Percentiles rank a stretch among this genome's conserved stretches.
Conservation (phyloP, 2,888 invertebrate species). For the Phengaris arion region DNA sequence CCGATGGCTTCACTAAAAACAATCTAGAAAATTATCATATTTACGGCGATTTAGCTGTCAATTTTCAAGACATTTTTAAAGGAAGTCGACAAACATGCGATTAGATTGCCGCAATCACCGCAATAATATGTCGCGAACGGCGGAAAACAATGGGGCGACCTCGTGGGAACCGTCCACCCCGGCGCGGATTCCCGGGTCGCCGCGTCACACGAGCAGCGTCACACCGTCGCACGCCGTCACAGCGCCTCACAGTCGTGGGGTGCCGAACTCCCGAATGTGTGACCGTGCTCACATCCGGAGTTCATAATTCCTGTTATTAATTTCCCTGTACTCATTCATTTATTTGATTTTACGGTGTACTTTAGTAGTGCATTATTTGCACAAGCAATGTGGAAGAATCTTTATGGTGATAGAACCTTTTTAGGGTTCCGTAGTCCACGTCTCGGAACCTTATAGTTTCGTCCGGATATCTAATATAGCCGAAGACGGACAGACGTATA, state of each 20-base stretch:
- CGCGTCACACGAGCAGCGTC: constrained; percentile 47
- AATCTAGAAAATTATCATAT: constrained; percentile 20
- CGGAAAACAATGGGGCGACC: constrained; percentile 63
- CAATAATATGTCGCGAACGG: constrained; percentile 72
- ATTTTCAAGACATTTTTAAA: constrained; percentile 32
- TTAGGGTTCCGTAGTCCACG: too few relatives aligned
- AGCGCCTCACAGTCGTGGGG: constrained; percentile 55
- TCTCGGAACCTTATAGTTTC: too few relatives aligned
- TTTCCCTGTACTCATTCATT: constrained; percentile 37
- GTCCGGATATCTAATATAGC: too few relatives aligned
- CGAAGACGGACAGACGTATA: too few relatives aligned
- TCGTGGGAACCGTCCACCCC: constrained; percentile 72
- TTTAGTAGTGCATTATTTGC: not conserved
- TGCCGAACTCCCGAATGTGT: constrained; percentile 55
- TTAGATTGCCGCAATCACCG: constrained; percentile 68
- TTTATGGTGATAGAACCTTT: too few relatives aligned
- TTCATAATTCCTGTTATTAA: constrained; percentile 52
- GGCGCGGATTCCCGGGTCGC: constrained; percentile 57
- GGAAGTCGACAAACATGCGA: constrained; percentile 42
- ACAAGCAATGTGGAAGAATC: not conserved
- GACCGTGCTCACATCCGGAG: constrained; percentile 62
- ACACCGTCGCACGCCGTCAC: constrained; percentile 40
- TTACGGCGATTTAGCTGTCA: constrained; percentile 7
- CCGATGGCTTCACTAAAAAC: constrained; percentile 20
- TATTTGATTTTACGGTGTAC: constrained; percentile 21